Base-by-base conservation (phyloP, 1,140 invertebrate genomes). In the Papilio dardanus region DNA sequence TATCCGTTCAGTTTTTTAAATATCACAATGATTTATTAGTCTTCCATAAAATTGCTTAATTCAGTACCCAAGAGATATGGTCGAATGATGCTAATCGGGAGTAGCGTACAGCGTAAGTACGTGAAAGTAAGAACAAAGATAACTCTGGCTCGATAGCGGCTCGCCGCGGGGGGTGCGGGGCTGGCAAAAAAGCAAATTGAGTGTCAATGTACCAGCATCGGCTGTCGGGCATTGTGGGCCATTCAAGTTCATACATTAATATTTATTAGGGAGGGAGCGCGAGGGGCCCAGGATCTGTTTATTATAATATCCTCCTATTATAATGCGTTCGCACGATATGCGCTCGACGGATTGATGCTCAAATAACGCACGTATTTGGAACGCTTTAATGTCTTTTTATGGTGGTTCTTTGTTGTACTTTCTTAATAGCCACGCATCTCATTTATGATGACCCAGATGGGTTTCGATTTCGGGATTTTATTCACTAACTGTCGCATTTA, bases 231-330 rank as follows among this genome's bases (percentile, higher is more conserved):
- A 87, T 88, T 86, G 88, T 87, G 81, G 82, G 83, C 83, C 84
- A 83, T 86, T 89, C 86, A 90, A 90, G 88, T 88, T 91, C 89
- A 86, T 88, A 88, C 87, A 91, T 92, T 91, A 91, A 92, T 92
- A 91, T 91, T 90, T 92, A 91, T 92, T 91, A 88, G 87, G 85
- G 88, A 88, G 88, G 87, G 82, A 81, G 79, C 46, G 77, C 82
- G 82, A 88, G 88, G 86, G 87, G 87, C 84, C 82, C 83, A 78
- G 79, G 82, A 87, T 89, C 88, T 90, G 91, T 92, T 92, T 92
- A 92, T 92, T 92, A 91, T 92, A 92, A 92, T 92, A 89, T 92
- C 91, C 91, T 91, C 86, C 80, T 88, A 91, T 91, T 91, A 92
- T 90, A 89, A 92, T 88, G 88, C 87, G 89, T 89, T 92, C 91